Conservation (phyloP, 2,888 invertebrate genomes). For the Junonia oenone region DNA sequence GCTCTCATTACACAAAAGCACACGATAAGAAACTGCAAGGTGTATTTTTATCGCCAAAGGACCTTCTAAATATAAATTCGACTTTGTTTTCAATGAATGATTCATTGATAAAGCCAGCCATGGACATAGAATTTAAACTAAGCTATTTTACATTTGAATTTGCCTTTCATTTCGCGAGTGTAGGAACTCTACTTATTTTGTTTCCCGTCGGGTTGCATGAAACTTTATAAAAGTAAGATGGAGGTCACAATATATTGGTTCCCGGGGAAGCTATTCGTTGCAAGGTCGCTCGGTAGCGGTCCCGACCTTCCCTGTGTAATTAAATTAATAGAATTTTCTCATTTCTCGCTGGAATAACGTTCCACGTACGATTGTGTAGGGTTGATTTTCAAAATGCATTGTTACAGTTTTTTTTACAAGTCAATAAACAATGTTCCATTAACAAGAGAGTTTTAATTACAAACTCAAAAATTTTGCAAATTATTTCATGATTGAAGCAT, state of each 20-base stretch:
- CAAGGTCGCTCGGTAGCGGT: slow-evolving; percentile 13
- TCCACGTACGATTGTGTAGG: background rate
- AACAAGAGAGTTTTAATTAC: background rate
- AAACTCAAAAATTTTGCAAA: no score
- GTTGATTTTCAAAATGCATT: background rate
- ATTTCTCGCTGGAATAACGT: background rate
- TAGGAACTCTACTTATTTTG: slow-evolving; percentile 2
- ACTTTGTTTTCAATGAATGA: slow-evolving; percentile 6
- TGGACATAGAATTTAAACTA: background rate
- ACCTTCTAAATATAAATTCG: slow-evolving; percentile 6
- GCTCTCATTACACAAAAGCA: background rate
- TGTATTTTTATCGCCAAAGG: background rate
- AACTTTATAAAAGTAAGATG: slow-evolving; percentile 17
- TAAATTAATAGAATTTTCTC: slow-evolving; percentile 5
- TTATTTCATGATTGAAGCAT: no score
- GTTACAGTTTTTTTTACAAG: background rate
- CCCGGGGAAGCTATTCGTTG: slow-evolving; percentile 11
- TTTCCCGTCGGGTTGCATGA: slow-evolving; percentile 11
- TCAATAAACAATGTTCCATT: no score
- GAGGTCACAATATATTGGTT: slow-evolving; percentile 22
- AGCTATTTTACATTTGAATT: slow-evolving; percentile 2
- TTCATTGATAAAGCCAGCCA: background rate
- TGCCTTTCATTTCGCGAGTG: background rate
- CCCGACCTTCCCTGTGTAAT: slow-evolving; percentile 4
- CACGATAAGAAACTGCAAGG: background rate